Evolutionary conservation across 2,113 vertebrate genomes (phyloP).

Genomic region (Callorhinus ursinus): DNA sequence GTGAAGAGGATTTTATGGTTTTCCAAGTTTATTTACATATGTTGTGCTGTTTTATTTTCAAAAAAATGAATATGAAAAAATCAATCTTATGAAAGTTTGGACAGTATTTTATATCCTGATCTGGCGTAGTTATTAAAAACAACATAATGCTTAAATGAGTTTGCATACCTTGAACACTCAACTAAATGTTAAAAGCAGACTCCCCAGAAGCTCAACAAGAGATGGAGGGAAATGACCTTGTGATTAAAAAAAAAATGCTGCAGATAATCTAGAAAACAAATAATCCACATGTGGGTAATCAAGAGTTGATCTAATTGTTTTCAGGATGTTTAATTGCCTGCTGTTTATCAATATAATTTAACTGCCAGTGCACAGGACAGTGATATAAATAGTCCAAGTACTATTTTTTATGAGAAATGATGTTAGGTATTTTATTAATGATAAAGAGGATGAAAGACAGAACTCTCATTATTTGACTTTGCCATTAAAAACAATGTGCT

Average conservation of each 20-base stretch:
- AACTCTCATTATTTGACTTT: slow-evolving; percentile 15
- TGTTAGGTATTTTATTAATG: slow-evolving; percentile 51
- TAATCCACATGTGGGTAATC: slow-evolving; percentile 49
- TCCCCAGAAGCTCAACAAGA: neutral
- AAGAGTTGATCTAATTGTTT: slow-evolving; percentile 73
- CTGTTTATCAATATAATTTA: slow-evolving; percentile 73
- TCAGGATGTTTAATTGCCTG: slow-evolving; percentile 60
- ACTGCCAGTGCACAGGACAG: neutral
- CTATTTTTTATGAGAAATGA: slow-evolving; percentile 31
- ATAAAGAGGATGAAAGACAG: neutral
- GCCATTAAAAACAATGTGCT: neutral
- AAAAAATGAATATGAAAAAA: neutral
- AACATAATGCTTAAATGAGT: neutral
- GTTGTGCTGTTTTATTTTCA: neutral
- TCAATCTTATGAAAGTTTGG: neutral
- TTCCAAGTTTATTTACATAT: slow-evolving; percentile 12
- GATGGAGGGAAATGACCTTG: slow-evolving; percentile 58
- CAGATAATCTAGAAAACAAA: slow-evolving; percentile 67
- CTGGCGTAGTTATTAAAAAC: neutral
- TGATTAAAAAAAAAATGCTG: neutral
- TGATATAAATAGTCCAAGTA: slow-evolving; percentile 57
- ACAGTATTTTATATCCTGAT: neutral
- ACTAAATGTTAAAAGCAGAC: slow-evolving; percentile 25
- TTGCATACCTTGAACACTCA: neutral
- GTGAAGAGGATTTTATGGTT: neutral